Evolutionary conservation across 2,797 vertebrate species (phyloP), one percentile per base, ranked within the genome.

Genomic region (Bradypus variegatus): DNA sequence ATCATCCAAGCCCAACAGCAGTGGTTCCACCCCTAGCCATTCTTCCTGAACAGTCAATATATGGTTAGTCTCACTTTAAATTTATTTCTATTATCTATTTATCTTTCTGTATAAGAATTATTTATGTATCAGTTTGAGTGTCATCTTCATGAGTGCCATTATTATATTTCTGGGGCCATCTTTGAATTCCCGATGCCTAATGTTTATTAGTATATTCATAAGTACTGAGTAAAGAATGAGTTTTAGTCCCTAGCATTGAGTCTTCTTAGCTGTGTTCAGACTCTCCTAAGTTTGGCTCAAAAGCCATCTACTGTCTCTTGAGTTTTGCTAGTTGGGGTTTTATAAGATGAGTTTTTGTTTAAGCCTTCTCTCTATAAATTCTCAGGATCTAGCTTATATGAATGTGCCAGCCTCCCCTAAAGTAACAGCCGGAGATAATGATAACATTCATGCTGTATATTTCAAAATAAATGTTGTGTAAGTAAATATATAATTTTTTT

Each of bases 261-360:
- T 89, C 27, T 55, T 92, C 8, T 33, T 89, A 87, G 76, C 14
- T 33, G 5, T 70, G 21, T 86, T 91, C 53, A 91, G 9, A 78
- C 10, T 86, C 19, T 93, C 13, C 91, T 60, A 86, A 69, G 27
- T 19, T 92, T 70, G 4, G 29, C 92, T 14, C 48, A n/a, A 84
- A 87, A 73, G 21, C 41, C 53, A 55, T 41, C 5, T 80, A n/a
- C 53, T n/a, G 3, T 88, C 25, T 86, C 38, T 29, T 75, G 83
- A 72, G 48, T 88, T 73, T 84, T 89, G 70, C 62, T 73, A 10
- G 41, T 94, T 91, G 94, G 88, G 76, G 69, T 92, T 95, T 94
- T 88, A 91, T 90, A 62, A 72, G 50, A 73, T 1, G 18, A 6
- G 12, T 77, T 91, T 84, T 83, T 67, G 13, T 67, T 16, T 69